Conservation (phyloP, 1,140 invertebrate genomes). For the Teleogryllus occipitalis region DNA sequence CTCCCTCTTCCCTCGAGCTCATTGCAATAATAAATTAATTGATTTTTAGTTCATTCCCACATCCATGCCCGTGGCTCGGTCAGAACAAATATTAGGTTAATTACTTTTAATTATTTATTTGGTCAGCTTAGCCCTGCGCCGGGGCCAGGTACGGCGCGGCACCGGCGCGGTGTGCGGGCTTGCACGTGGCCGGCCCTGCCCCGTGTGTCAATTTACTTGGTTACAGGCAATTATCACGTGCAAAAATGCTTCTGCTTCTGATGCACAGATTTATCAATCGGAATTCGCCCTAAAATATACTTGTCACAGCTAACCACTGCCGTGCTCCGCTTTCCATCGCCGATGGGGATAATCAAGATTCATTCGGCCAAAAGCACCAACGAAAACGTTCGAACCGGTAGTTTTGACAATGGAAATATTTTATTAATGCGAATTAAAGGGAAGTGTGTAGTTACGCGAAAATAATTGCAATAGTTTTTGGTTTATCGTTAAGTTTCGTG, state of each 20-base stretch:
- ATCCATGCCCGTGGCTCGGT: not conserved
- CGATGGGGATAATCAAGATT: no score
- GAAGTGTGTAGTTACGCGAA: no score
- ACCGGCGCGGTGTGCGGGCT: not conserved
- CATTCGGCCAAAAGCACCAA: no score
- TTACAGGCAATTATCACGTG: not conserved
- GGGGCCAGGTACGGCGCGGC: not conserved
- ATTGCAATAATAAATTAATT: slow-evolving; percentile 2
- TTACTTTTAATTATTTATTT: slow-evolving; percentile 3
- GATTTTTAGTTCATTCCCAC: slow-evolving; percentile 4
- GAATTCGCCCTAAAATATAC: no score
- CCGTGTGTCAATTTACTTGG: not conserved
- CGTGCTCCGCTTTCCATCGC: not conserved
- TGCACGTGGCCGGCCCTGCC: not conserved
- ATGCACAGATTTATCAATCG: not conserved
- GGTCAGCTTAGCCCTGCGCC: not conserved
- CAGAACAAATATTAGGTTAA: slow-evolving; percentile 1
- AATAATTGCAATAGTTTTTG: no score
- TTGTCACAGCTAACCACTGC: not conserved
- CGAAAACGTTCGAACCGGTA: no score
- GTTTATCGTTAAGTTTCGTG: no score
- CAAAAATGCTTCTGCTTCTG: not conserved
- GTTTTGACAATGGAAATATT: no score
- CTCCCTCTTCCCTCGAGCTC: not conserved
- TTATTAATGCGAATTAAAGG: no score